Evolutionary conservation across 2,113 vertebrate species (phyloP).

Genomic region (Sylvicapra grimmia): DNA sequence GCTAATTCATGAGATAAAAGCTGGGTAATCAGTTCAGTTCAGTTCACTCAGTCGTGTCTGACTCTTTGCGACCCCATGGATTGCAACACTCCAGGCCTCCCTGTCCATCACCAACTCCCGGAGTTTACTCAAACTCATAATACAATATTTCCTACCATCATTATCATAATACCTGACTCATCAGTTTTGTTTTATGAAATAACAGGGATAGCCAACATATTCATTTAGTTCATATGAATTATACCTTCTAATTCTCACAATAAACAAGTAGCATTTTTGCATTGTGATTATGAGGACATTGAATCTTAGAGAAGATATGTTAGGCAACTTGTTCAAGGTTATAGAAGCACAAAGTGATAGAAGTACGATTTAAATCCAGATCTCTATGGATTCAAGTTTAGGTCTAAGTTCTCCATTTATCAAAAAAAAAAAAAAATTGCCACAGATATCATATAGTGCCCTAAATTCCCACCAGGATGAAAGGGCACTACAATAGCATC

Average conservation of each 20-base stretch:
- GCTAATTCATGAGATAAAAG: background rate
- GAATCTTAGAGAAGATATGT: background rate
- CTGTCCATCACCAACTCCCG: background rate
- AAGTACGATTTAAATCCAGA: background rate
- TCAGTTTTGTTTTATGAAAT: background rate
- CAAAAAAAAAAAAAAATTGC: background rate
- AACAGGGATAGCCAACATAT: background rate
- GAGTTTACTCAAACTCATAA: background rate
- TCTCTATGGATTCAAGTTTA: background rate
- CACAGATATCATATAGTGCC: background rate
- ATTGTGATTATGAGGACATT: background rate
- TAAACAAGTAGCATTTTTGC: background rate
- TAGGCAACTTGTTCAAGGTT: background rate
- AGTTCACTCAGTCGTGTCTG: background rate
- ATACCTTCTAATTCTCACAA: background rate
- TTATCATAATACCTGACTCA: background rate
- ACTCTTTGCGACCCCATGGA: background rate
- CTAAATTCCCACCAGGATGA: background rate
- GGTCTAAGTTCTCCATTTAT: background rate
- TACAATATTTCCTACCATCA: background rate
- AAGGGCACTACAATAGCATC: background rate
- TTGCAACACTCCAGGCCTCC: background rate
- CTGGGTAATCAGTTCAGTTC: background rate
- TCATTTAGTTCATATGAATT: background rate
- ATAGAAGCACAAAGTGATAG: background rate